These are phyloP conservation scores for Smittia aterrima DNA, from an alignment of 2,888 invertebrate species.

Conservation along the genomic window DNA sequence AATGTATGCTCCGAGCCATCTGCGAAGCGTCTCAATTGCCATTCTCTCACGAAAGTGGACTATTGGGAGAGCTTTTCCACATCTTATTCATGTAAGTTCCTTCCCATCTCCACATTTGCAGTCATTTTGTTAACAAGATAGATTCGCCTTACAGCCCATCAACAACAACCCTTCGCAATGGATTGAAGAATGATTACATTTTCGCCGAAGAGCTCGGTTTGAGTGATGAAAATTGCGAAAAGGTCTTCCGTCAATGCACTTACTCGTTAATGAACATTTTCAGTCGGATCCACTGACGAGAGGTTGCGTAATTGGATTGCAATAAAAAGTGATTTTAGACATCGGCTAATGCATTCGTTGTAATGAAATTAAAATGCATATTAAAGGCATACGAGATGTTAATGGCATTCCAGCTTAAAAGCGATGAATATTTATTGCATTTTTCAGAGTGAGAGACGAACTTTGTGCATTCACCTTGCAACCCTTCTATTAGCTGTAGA, in stretches of 20 bases:
- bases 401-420: conserved; percentile 11
- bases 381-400: neutral
- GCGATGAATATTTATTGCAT: conserved; percentile 1
- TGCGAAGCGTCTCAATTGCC: neutral
- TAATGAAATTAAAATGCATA: conserved; percentile 22
- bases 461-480: neutral
- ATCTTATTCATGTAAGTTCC: neutral
- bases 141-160: conserved; percentile 2
- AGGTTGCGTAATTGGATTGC: neutral
- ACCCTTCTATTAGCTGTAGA: neutral
- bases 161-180: neutral
- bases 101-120: neutral
- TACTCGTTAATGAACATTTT: neutral
- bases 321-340: neutral
- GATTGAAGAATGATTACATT: conserved; percentile 12
- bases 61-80: conserved; percentile 8
- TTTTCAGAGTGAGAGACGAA: neutral
- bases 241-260: neutral
- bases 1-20: neutral
- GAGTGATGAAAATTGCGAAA: conserved; percentile 6
- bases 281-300: neutral
- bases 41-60: conserved; percentile 11
- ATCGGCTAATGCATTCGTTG: neutral
- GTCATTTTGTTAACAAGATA: neutral
- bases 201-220: neutral